A percentile compares a stretch with the other conserved stretches of the same genome.
Evolutionary conservation across 2,113 vertebrate genomes (phyloP).

Genomic region (Proteles cristata): DNA sequence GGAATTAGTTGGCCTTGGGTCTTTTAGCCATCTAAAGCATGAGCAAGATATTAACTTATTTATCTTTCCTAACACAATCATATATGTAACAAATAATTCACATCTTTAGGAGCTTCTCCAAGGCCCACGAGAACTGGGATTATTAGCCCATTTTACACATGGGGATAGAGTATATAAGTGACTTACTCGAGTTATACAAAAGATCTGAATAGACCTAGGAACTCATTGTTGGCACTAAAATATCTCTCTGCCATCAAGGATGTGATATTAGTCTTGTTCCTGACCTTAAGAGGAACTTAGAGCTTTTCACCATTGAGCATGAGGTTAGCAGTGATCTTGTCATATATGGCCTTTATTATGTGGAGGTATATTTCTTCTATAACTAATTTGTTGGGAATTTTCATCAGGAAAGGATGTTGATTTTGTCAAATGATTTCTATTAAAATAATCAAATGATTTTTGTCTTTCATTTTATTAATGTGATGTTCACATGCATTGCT

Average conservation of each 20-base stretch:
- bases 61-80: neutral
- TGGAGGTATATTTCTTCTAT: neutral
- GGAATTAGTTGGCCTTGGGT: neutral
- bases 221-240: too few relatives aligned
- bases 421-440: neutral
- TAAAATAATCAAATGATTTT: neutral
- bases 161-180: neutral
- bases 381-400: neutral
- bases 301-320: neutral
- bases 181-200: neutral
- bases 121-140: neutral
- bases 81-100: neutral
- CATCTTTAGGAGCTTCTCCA: neutral
- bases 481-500: neutral
- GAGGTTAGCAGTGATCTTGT: neutral
- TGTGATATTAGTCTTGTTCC: neutral
- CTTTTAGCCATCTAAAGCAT: neutral
- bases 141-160: neutral
- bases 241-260: neutral
- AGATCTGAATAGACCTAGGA: neutral
- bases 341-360: neutral
- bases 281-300: neutral
- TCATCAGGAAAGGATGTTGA: neutral
- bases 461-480: neutral
- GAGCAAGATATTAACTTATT: neutral